Evolutionary conservation across 2,797 vertebrate genomes (phyloP), one percentile per base, ranked within the genome.

Genomic region (Neopelma chrysocephalum): DNA sequence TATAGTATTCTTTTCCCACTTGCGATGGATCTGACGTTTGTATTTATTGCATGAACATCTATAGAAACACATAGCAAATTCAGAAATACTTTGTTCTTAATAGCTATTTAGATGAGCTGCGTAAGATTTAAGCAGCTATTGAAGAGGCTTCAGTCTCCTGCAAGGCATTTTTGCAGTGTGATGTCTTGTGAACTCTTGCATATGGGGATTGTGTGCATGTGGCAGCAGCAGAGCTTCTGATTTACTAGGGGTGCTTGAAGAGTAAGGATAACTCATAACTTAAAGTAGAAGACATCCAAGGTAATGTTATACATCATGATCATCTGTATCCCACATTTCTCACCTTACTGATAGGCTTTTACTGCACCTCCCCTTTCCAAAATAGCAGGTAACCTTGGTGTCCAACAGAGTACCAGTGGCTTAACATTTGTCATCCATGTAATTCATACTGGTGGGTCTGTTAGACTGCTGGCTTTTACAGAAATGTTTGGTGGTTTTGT

Each of bases 401-500:
- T 82, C 72, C 47, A 80, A 2, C 48, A 38, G 60, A 31, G 38
- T 54, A 36, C 38, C 38, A 11, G n/a, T 81, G 68, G 42, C 26
- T 87, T 95, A 53, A 61, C 25, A 4, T 76, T 94, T 96, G 54
- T 88, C 31, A 47, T 90, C 84, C 43, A 2, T 25, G n/a, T 69
- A 21, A 58, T 79, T 88, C 6, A 1, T 69, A 12, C 66, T 62
- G 77, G 76, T 89, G 76, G 40, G 50, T 89, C 78, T 90, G 1
- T 7, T 76, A 32, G 3, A 38, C 64, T 88, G 20, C 79, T 88
- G 85, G 57, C 70, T 93, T 94, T 94, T 91, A 57, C 58, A 93
- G 86, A 82, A 94, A 71, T 12, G 23, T 82, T 93, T 79, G 76
- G 82, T 96, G 61, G 77, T 90, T 97, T 94, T 93, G 88, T 94